Conservation (phyloP, 1,140 invertebrate species). For the Ylistrum balloti region DNA sequence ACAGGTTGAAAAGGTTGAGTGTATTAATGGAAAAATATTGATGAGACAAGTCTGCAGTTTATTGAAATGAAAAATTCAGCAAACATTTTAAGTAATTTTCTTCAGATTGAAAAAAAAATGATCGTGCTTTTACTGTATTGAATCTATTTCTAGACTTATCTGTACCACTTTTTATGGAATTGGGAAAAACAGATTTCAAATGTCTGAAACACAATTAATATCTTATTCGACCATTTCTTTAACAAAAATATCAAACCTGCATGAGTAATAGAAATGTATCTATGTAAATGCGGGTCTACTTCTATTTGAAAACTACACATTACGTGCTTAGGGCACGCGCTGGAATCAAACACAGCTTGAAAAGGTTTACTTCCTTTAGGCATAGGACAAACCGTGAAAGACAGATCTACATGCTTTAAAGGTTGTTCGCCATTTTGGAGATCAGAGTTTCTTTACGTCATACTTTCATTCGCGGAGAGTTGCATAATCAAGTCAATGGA, state of each 20-base stretch:
- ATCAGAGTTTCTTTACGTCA: too few species aligned
- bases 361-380: not conserved
- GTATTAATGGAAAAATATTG: slow-evolving; percentile 29
- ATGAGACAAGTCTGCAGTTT: not conserved
- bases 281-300: not conserved
- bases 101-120: not conserved
- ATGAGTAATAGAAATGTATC: not conserved
- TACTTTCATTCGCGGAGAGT: too few species aligned
- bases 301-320: not conserved
- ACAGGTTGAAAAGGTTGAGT: slow-evolving; percentile 16
- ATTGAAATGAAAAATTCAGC: slow-evolving; percentile 25
- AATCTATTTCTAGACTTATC: not conserved
- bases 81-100: not conserved
- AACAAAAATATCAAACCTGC: not conserved
- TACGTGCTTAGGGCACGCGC: not conserved
- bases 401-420: not conserved
- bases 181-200: not conserved
- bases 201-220: not conserved
- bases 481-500: too few species aligned
- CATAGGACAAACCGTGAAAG: not conserved
- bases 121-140: not conserved
- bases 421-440: not conserved
- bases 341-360: not conserved
- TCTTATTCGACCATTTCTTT: not conserved
- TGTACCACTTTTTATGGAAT: not conserved